Base-by-base conservation (phyloP, 2,797 vertebrate species). In the Pseudomugil tenellus region DNA sequence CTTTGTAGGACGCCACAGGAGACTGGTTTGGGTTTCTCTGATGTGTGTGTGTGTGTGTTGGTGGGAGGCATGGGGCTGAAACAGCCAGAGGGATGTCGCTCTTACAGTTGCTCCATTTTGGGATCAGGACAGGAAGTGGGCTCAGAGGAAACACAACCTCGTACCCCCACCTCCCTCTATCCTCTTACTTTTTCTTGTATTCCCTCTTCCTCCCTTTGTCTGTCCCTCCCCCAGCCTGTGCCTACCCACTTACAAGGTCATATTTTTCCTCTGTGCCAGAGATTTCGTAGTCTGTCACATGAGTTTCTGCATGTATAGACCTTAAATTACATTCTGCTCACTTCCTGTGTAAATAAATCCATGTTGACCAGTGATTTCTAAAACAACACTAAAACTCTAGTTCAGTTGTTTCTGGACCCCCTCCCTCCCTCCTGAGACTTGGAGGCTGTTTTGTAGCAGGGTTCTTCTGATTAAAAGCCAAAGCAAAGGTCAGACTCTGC, bases 131-230 rank as follows among this genome's bases (percentile, higher is more conserved):
- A 88, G 90, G 89, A 91, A 91, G 89, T 88, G 81, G 85, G 73
- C 82, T 87, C 70, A 86, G 83, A 90, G 89, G 87, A 91, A 92
- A 90, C 84, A 83, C 86, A 86, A 89, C 76, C 79, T 60, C 82
- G 80, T 74, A 66, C 63, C 68, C 52, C 67, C 67, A 21, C 32
- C 52, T 74, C 73, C 35, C 79, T 79, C 68, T 56, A 60, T 77
- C 76, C 80, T 79, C 75, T 83, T 81, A 79, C 80, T 87, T 84
- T 86, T 85, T 81, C 84, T 87, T 81, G 73, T 86, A 61, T 81
- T 79, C 76, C 46, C 84, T 82, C 66, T 88, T 89, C 87, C 87
- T 87, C 84, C 70, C 74, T 90, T 87, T 89, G 87, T 90, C 70
- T 34, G 43, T 37, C 77, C 85, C 64, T 58, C 74, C 74, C 41